Evolutionary conservation across 1,140 invertebrate genomes (phyloP).

Genomic region (Teleopsis dalmanni): DNA sequence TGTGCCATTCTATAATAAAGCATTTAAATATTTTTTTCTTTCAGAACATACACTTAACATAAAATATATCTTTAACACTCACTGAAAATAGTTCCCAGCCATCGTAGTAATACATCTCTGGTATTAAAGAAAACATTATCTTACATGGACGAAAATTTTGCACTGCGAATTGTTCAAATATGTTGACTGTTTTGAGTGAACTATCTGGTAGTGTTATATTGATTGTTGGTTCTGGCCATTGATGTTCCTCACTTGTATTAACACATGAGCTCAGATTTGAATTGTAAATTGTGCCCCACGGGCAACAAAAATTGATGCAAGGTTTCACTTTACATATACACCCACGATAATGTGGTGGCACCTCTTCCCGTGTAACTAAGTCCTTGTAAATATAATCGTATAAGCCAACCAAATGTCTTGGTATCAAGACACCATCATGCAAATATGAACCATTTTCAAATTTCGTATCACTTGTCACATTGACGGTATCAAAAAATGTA

Average conservation of each 20-base stretch:
- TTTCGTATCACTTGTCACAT: slow-evolving; percentile 22
- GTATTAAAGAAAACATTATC: slow-evolving; percentile 29
- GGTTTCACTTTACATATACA: slow-evolving; percentile 38
- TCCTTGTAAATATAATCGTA: slow-evolving; percentile 33
- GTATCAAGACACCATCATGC: slow-evolving; percentile 30
- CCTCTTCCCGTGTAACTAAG: slow-evolving; percentile 23
- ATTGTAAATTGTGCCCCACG: slow-evolving; percentile 25
- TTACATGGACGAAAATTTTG: slow-evolving; percentile 34
- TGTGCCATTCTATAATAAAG: slow-evolving; percentile 24
- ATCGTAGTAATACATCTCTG: slow-evolving; percentile 22
- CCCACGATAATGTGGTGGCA: slow-evolving; percentile 25
- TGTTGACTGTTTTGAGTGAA: slow-evolving; percentile 16
- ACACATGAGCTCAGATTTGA: slow-evolving; percentile 13
- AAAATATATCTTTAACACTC: slow-evolving; percentile 1
- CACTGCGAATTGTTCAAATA: slow-evolving; percentile 31
- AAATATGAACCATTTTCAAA: slow-evolving; percentile 31
- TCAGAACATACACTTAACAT: not conserved
- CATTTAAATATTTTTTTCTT: not conserved
- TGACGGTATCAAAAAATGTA: slow-evolving; percentile 36
- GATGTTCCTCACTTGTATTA: slow-evolving; percentile 11
- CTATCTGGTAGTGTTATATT: slow-evolving; percentile 28
- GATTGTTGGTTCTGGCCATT: slow-evolving; percentile 23
- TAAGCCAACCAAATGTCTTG: slow-evolving; percentile 24
- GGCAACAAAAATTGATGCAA: slow-evolving; percentile 38
- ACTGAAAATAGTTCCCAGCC: slow-evolving; percentile 22